phyloP scores from a whole-genome alignment of 2,113 vertebrate species.

The Scortum barcoo region DNA sequence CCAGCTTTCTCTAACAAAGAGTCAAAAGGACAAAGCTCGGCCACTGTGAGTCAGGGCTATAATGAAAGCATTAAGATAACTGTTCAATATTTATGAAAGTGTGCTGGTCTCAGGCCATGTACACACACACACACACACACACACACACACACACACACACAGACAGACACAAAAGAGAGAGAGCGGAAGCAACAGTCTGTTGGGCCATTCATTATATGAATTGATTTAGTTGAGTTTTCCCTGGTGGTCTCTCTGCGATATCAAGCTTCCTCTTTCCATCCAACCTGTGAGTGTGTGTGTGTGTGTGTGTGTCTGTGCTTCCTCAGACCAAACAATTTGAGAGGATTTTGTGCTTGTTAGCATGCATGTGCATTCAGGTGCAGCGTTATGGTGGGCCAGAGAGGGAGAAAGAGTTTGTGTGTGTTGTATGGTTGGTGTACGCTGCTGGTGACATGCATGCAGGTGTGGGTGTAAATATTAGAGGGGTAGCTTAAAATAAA shows the following conservation, averaged over 20 bases:
- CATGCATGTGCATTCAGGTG: slow-evolving; percentile 1
- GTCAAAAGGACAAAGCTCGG: slow-evolving; percentile 82
- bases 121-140: slow-evolving; percentile 29
- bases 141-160: slow-evolving; percentile 32
- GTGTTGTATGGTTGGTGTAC: background rate
- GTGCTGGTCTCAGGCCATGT: slow-evolving; percentile 67
- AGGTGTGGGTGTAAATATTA: background rate
- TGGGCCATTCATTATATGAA: slow-evolving; percentile 79
- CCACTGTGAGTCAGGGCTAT: slow-evolving; percentile 80
- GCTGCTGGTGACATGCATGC: background rate
- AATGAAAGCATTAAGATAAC: slow-evolving; percentile 87
- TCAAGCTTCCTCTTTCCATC: slow-evolving; percentile 59
- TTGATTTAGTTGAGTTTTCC: slow-evolving; percentile 79
- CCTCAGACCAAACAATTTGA: slow-evolving; percentile 11
- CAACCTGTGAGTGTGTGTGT: slow-evolving; percentile 43
- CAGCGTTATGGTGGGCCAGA: background rate
- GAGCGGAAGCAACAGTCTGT: slow-evolving; percentile 54
- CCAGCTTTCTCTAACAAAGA: slow-evolving; percentile 78
- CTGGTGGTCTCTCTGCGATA: slow-evolving; percentile 70
- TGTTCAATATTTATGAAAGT: slow-evolving; percentile 89
- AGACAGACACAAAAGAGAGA: background rate
- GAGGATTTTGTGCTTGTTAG: background rate
- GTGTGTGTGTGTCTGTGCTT: slow-evolving; percentile 24
- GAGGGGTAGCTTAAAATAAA: background rate
- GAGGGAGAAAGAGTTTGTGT: background rate